Evolutionary conservation across 2,888 invertebrate genomes (phyloP).

Genomic region (Biston betularia): DNA sequence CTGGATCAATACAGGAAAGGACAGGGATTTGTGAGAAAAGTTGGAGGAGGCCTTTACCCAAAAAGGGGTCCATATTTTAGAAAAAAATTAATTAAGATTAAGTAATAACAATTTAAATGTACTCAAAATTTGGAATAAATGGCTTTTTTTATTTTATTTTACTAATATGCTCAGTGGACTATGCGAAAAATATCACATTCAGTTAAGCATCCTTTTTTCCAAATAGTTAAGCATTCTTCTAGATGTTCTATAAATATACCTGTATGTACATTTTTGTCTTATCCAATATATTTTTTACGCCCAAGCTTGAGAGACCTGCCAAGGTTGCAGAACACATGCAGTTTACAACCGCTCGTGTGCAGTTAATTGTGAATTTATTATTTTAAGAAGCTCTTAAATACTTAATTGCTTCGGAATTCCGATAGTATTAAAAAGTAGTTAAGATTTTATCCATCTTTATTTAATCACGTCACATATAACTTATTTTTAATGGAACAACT

Average conservation of each 20-base stretch:
- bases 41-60: no score
- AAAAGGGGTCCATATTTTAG: no score
- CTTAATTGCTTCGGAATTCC: constrained; percentile 9
- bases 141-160: no score
- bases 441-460: constrained; percentile 8
- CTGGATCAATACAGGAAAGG: no score
- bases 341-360: neutral
- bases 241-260: no score
- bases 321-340: constrained; percentile 4
- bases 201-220: neutral
- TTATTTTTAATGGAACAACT: neutral
- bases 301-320: constrained; percentile 6
- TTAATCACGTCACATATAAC: neutral
- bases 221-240: neutral
- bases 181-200: neutral
- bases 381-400: constrained; percentile 7
- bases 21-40: no score
- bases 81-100: no score
- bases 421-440: constrained; percentile 13
- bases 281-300: neutral
- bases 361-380: constrained; percentile 10
- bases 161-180: no score
- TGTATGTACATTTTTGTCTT: neutral
- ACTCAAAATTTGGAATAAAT: no score
- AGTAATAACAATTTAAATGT: no score